phyloP scores from a whole-genome alignment of 2,888 invertebrate species.

The Omphaloscelis lunosa region DNA sequence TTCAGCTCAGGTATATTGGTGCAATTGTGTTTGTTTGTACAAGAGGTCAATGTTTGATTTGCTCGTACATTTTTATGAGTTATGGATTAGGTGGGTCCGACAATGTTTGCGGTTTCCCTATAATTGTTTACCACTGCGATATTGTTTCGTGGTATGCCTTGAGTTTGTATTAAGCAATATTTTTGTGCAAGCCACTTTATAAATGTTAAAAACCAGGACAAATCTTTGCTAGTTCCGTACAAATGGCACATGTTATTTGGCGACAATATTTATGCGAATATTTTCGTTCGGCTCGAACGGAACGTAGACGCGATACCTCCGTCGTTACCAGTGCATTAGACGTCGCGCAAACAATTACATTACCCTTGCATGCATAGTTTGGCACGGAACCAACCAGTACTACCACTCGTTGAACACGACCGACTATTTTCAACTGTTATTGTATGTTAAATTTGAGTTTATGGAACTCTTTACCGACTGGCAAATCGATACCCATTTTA shows the following conservation, averaged over 20 bases:
- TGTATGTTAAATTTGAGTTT: slow-evolving; percentile 81
- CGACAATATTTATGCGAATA: slow-evolving; percentile 65
- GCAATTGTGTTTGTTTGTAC: slow-evolving; percentile 76
- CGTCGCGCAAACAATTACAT: slow-evolving; percentile 84
- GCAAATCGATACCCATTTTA: slow-evolving; percentile 73
- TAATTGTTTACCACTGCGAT: slow-evolving; percentile 75
- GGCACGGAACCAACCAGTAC: slow-evolving; percentile 85
- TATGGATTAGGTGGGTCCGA: slow-evolving; percentile 85
- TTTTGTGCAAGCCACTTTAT: not conserved
- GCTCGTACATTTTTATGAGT: slow-evolving; percentile 88
- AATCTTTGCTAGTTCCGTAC: not conserved
- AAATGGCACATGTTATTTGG: slow-evolving; percentile 52
- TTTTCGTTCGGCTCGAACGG: slow-evolving; percentile 64
- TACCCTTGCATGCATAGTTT: slow-evolving; percentile 83
- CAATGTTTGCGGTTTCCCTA: slow-evolving; percentile 80
- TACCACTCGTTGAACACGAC: slow-evolving; percentile 81
- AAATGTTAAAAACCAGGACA: not conserved
- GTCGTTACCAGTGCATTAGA: slow-evolving; percentile 83
- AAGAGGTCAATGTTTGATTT: slow-evolving; percentile 79
- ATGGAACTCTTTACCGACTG: slow-evolving; percentile 76
- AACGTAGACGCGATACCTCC: slow-evolving; percentile 70
- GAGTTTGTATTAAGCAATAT: not conserved
- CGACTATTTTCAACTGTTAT: slow-evolving; percentile 84
- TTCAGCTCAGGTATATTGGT: slow-evolving; percentile 47
- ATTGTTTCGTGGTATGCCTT: slow-evolving; percentile 25